These are phyloP conservation scores for Ligdia adustata DNA, from an alignment of 2,888 invertebrate species.

Conservation along the genomic window DNA sequence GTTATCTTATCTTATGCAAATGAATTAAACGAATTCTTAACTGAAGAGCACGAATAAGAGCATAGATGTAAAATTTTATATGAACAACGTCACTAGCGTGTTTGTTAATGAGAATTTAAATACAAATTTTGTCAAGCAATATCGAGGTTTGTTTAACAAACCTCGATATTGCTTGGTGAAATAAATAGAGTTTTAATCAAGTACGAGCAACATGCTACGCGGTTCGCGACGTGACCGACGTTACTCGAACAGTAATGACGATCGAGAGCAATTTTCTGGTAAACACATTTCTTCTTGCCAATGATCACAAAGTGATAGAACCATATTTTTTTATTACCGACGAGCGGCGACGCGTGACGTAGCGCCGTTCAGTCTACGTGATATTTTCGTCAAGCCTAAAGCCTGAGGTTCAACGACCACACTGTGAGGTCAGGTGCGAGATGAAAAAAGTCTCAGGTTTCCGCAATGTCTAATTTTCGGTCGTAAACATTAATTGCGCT, in stretches of 20 bases:
- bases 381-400: slow-evolving; percentile 56
- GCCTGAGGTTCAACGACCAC: slow-evolving; percentile 67
- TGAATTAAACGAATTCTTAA: slow-evolving; percentile 41
- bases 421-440: slow-evolving; percentile 63
- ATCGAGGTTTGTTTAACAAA: too few relatives aligned
- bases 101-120: too few relatives aligned
- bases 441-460: slow-evolving; percentile 58
- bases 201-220: slow-evolving; percentile 5
- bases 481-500: slow-evolving; percentile 67
- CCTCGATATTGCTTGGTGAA: slow-evolving; percentile 16
- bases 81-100: too few relatives aligned
- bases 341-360: slow-evolving; percentile 52
- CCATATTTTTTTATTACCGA: slow-evolving; percentile 40
- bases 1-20: too few relatives aligned
- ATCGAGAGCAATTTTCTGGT: slow-evolving; percentile 50
- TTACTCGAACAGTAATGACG: slow-evolving; percentile 22
- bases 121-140: too few relatives aligned
- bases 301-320: slow-evolving; percentile 45
- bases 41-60: slow-evolving; percentile 26
- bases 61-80: slow-evolving; percentile 27
- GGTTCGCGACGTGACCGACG: slow-evolving; percentile 16
- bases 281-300: slow-evolving; percentile 43
- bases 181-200: slow-evolving; percentile 21
- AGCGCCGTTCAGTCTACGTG: slow-evolving; percentile 64
- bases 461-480: slow-evolving; percentile 70